Percentiles rank a stretch among this genome's conserved stretches.
These are phyloP conservation scores for Paralvinella palmiformis DNA, from an alignment of 1,140 invertebrate genomes.

Conservation along the genomic window DNA sequence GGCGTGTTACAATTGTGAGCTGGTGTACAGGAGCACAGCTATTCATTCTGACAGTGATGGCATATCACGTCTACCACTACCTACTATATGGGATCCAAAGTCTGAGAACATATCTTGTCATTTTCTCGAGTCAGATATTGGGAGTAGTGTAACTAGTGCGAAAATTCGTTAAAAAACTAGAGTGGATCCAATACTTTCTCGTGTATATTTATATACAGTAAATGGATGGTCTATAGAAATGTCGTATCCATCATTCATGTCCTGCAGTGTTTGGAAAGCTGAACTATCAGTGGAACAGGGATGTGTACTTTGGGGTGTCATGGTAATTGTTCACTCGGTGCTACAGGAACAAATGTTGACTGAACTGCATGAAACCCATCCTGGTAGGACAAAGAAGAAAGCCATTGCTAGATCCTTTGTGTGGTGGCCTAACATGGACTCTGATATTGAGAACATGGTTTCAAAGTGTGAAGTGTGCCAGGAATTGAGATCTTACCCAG, in stretches of 20 bases:
- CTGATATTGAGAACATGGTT: not conserved
- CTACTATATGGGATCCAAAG: too few species aligned
- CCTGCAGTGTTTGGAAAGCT: not conserved
- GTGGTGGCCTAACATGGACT: not conserved
- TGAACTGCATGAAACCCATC: not conserved
- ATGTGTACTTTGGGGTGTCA: not conserved
- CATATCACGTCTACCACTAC: too few species aligned
- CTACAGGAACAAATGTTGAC: not conserved
- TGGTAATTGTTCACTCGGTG: not conserved
- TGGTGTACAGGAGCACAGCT: too few species aligned
- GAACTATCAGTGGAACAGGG: not conserved
- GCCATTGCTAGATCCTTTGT: not conserved
- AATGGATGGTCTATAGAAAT: too few species aligned
- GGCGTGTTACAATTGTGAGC: not conserved
- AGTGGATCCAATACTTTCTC: not conserved
- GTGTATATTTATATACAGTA: too few species aligned
- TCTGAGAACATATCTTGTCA: not conserved
- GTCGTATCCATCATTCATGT: not conserved
- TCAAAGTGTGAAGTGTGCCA: not conserved
- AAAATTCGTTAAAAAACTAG: not conserved
- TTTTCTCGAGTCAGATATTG: slow-evolving; percentile 1
- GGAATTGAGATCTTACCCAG: not conserved
- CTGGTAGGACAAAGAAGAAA: not conserved
- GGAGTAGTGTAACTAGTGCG: not conserved
- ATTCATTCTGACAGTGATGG: too few species aligned